Evolutionary conservation across 2,888 invertebrate genomes (phyloP).

Genomic region (Pollenia labialis): DNA sequence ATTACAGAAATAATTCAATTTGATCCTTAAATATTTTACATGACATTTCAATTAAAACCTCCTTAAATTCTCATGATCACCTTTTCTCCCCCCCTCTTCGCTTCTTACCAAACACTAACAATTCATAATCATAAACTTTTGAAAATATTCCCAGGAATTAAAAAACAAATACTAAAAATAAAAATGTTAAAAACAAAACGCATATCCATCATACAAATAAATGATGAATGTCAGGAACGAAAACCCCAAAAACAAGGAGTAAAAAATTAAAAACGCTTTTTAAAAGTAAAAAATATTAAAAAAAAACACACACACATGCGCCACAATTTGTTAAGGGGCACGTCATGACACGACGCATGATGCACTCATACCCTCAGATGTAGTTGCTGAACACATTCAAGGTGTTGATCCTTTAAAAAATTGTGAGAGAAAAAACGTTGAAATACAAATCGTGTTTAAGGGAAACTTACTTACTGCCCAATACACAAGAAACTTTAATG

Average conservation of each 20-base stretch:
- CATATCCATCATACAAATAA: slow-evolving; percentile 51
- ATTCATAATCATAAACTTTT: slow-evolving; percentile 45
- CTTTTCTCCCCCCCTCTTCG: slow-evolving; percentile 56
- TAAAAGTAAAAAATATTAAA: slow-evolving; percentile 41
- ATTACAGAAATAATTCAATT: slow-evolving; percentile 37
- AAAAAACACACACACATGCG: slow-evolving; percentile 63
- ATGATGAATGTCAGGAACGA: slow-evolving; percentile 56
- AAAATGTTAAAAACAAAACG: slow-evolving; percentile 22
- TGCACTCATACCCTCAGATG: slow-evolving; percentile 39
- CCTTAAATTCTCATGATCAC: slow-evolving; percentile 72
- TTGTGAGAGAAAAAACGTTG: slow-evolving; percentile 11
- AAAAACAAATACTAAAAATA: slow-evolving; percentile 35
- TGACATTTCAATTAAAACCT: slow-evolving; percentile 69
- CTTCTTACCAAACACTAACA: neutral
- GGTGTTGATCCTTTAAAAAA: slow-evolving; percentile 61
- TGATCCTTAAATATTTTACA: slow-evolving; percentile 52
- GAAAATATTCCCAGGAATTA: slow-evolving; percentile 59
- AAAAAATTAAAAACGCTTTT: neutral
- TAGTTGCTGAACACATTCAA: slow-evolving; percentile 26
- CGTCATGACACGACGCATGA: slow-evolving; percentile 67
- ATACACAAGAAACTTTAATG: slow-evolving; percentile 35
- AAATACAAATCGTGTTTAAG: slow-evolving; percentile 34
- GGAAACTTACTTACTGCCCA: slow-evolving; percentile 51
- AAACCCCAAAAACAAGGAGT: neutral
- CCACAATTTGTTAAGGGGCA: slow-evolving; percentile 72